These are phyloP conservation scores for Acomys russatus DNA, from an alignment of 2,797 vertebrate species.

Conservation along the genomic window DNA sequence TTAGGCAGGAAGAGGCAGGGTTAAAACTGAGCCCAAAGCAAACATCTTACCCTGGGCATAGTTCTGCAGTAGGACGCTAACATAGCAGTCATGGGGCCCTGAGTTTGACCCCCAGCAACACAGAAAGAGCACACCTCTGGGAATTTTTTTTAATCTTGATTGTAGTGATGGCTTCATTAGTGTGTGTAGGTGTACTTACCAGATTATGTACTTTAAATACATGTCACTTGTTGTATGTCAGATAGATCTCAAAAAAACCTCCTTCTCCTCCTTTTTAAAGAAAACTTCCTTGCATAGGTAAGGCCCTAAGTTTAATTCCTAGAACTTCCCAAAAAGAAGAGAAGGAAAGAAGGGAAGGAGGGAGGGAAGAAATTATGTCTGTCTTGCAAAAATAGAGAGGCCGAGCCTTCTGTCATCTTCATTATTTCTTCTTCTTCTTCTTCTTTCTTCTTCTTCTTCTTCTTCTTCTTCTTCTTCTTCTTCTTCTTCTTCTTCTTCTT, in stretches of 20 bases:
- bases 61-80: background rate
- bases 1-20: background rate
- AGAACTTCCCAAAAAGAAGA: background rate
- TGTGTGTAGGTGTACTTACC: background rate
- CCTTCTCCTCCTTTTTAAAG: background rate
- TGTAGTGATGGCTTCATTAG: background rate
- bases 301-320: background rate
- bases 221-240: slow-evolving; percentile 10
- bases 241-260: slow-evolving; percentile 24
- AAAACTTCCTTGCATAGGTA: background rate
- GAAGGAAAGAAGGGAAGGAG: background rate
- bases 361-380: background rate
- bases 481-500: no score
- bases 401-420: background rate
- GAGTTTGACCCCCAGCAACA: background rate
- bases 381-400: slow-evolving; percentile 53
- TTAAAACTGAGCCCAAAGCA: slow-evolving; percentile 5
- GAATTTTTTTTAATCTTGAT: background rate
- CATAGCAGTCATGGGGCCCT: no score
- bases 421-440: no score
- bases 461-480: no score
- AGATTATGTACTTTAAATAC: slow-evolving; percentile 38
- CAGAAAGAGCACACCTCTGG: background rate
- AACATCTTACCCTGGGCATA: background rate
- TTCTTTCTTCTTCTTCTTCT: no score